A percentile compares a stretch with the other conserved stretches of the same genome.
Evolutionary conservation across 1,140 invertebrate species (phyloP).

Genomic region (Zaprionus kolodkinae): DNA sequence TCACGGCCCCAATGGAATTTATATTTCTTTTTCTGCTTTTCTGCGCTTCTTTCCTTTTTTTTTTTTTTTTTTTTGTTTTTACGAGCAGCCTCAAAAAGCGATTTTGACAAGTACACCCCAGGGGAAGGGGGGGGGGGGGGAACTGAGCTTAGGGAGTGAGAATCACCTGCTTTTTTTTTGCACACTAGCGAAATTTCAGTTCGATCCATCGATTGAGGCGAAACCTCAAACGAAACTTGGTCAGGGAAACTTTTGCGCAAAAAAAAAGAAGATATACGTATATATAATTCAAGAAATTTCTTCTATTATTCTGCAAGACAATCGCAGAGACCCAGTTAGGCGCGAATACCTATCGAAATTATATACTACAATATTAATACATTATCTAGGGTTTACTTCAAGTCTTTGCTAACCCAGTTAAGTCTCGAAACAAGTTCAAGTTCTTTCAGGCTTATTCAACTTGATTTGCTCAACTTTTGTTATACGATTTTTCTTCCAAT

Average conservation of each 20-base stretch:
- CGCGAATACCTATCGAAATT: background rate
- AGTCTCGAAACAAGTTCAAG: background rate
- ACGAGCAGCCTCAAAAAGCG: slow-evolving; percentile 14
- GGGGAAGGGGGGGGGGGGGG: background rate
- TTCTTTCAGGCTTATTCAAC: background rate
- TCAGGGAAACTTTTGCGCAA: slow-evolving; percentile 26
- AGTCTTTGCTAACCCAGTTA: background rate
- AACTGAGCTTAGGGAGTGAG: slow-evolving; percentile 7
- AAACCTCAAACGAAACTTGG: slow-evolving; percentile 21
- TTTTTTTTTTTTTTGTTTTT: slow-evolving; percentile 24
- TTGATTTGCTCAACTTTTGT: background rate
- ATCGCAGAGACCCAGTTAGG: no score
- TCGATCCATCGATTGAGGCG: slow-evolving; percentile 4
- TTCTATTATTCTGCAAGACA: background rate
- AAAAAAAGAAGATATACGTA: background rate
- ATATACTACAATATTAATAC: background rate
- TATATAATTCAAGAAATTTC: background rate
- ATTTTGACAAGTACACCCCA: slow-evolving; percentile 2
- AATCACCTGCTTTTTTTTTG: slow-evolving; percentile 37
- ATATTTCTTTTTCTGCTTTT: slow-evolving; percentile 36
- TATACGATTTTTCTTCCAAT: background rate
- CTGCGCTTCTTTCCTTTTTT: background rate
- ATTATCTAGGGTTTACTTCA: background rate
- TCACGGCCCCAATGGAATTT: slow-evolving; percentile 62
- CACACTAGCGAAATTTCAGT: slow-evolving; percentile 31